Evolutionary conservation across 2,888 invertebrate genomes (phyloP).

Genomic region (Diaperis boleti): DNA sequence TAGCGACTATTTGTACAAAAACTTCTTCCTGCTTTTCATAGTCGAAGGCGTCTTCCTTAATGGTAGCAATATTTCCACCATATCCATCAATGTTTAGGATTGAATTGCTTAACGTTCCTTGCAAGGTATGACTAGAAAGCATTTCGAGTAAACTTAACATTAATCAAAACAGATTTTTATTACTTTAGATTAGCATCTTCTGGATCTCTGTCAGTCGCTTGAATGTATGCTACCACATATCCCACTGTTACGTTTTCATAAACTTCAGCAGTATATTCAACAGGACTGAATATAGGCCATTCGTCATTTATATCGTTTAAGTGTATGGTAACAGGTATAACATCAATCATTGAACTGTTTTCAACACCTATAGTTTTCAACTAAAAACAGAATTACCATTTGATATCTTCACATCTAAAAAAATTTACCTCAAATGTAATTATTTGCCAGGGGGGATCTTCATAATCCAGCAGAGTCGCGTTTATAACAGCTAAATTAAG

Average conservation of each 20-base stretch:
- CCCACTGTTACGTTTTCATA: slow-evolving; percentile 71
- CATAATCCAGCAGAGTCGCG: slow-evolving; percentile 72
- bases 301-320: slow-evolving; percentile 81
- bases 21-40: slow-evolving; percentile 72
- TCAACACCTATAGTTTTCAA: slow-evolving; percentile 60
- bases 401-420: slow-evolving; percentile 55
- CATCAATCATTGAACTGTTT: slow-evolving; percentile 47
- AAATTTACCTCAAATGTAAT: slow-evolving; percentile 54
- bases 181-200: slow-evolving; percentile 56
- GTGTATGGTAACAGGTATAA: slow-evolving; percentile 66
- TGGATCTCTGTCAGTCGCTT: slow-evolving; percentile 74
- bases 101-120: slow-evolving; percentile 65
- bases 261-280: slow-evolving; percentile 64
- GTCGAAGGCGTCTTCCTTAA: slow-evolving; percentile 70
- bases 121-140: slow-evolving; percentile 68
- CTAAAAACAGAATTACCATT: slow-evolving; percentile 40
- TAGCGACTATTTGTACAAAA: slow-evolving; percentile 65
- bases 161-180: neutral
- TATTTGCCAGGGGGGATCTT: slow-evolving; percentile 67
- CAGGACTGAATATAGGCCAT: slow-evolving; percentile 71
- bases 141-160: slow-evolving; percentile 1
- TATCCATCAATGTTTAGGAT: slow-evolving; percentile 66
- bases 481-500: slow-evolving; percentile 72
- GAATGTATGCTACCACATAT: slow-evolving; percentile 68
- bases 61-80: slow-evolving; percentile 72